Evolutionary conservation across 1,140 invertebrate species (phyloP), one percentile per base, ranked within the genome.

Genomic region (Aporrectodea caliginosa): DNA sequence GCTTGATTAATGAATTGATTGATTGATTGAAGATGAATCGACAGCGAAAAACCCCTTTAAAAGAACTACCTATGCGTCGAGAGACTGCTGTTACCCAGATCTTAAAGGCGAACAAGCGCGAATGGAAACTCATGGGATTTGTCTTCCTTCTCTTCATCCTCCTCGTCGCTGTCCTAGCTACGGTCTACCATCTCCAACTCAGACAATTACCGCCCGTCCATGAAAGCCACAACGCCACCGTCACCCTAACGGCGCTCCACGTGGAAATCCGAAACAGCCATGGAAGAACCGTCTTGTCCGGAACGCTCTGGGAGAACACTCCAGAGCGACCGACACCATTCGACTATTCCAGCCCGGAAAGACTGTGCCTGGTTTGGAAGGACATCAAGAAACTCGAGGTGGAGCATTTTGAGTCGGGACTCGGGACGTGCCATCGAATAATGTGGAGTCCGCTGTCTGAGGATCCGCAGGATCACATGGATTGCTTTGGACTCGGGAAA

Each of bases 401-500:
- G 29, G 27, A 35, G 0, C 43, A 58, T 58, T 58, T 58, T 22
- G 16, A 32, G 12, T 29, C 35, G 1, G n/a, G 32, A 32, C 29
- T 32, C 27, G 32, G 30, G 1, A 32, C 35, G n/a, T 86, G 85
- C 80, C 84, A 83, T 71, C 73, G 83, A 32, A 79, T 86, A 1
- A 33, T 29, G 0, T 85, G 85, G 84, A 77, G 68, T 2, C 69
- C 83, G 32, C 79, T 82, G n/a, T 71, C 78, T 34, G 43, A 73
- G 22, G 76, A 82, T 30, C 80, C 43, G 43, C 6, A 82, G 22
- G 75, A 74, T 1, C 84, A 83, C 16, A 34, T 83, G 1, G 84
- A 86, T 75, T 86, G 85, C 69, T 81, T 85, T 35, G 71, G 80
- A 16, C 22, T 86, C 16, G 75, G 79, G 6, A 22, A 22, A 12